Evolutionary conservation across 2,113 vertebrate genomes (phyloP).

Genomic region (Heterocephalus glaber): DNA sequence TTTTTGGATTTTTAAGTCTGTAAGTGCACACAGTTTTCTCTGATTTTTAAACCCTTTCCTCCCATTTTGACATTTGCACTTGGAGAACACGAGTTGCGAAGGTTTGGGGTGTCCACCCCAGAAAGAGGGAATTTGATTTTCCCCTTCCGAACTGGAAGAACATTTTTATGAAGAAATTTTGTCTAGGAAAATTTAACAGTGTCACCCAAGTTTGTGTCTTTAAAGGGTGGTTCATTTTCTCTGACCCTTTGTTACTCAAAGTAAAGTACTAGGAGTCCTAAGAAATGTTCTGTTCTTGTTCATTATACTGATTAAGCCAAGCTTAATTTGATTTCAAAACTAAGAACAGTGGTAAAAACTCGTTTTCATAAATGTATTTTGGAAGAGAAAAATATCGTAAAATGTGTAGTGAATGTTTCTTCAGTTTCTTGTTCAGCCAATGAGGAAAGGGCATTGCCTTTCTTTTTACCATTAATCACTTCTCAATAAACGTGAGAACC

Average conservation of each 20-base stretch:
- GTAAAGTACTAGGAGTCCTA: constrained; percentile 85
- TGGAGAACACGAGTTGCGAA: constrained; percentile 84
- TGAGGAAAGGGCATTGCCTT: constrained; percentile 93
- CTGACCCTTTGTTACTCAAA: constrained; percentile 84
- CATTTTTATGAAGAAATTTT: constrained; percentile 82
- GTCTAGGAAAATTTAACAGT: constrained; percentile 84
- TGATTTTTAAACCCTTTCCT: constrained; percentile 85
- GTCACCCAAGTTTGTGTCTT: constrained; percentile 82
- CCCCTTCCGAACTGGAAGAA: constrained; percentile 77
- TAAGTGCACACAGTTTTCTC: constrained; percentile 84
- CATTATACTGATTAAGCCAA: constrained; percentile 85
- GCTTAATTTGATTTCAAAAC: constrained; percentile 84
- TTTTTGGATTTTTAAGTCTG: constrained; percentile 85
- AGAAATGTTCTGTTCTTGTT: constrained; percentile 87
- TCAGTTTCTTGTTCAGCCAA: constrained; percentile 93
- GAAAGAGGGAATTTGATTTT: constrained; percentile 81
- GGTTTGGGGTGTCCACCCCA: constrained; percentile 79
- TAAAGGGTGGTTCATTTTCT: constrained; percentile 84
- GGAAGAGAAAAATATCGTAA: constrained; percentile 88
- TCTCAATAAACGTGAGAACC: constrained; percentile 97
- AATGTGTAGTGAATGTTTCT: constrained; percentile 90
- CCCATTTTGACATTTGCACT: constrained; percentile 87
- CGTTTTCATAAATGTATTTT: constrained; percentile 85
- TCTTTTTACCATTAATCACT: constrained; percentile 98
- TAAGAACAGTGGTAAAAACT: constrained; percentile 85